Evolutionary conservation across 1,140 invertebrate genomes (phyloP).

Genomic region (Drosophila sucinea): DNA sequence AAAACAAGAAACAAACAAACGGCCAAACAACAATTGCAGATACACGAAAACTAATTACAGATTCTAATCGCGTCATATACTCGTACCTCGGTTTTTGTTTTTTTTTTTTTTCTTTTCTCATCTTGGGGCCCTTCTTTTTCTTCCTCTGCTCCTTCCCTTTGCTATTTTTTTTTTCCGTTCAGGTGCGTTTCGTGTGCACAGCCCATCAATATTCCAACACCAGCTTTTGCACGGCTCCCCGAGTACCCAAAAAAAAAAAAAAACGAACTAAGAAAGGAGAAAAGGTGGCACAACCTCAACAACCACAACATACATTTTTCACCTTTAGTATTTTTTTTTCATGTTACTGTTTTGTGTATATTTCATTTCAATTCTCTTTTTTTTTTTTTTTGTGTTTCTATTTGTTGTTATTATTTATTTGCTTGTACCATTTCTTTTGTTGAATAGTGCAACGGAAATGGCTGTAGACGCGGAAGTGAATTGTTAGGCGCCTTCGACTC

Average conservation of each 20-base stretch:
- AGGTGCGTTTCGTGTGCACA: slow-evolving; percentile 65
- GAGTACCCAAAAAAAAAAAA: not conserved
- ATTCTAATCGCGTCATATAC: slow-evolving; percentile 81
- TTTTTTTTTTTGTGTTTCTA: slow-evolving; percentile 26
- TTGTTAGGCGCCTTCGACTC: slow-evolving; percentile 69
- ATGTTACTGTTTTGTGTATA: slow-evolving; percentile 54
- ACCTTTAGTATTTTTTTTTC: slow-evolving; percentile 35
- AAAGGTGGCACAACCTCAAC: slow-evolving; percentile 1
- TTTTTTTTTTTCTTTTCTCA: slow-evolving; percentile 13
- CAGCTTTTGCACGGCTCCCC: slow-evolving; percentile 18
- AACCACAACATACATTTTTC: slow-evolving; percentile 44
- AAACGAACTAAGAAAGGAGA: not conserved
- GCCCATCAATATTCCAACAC: slow-evolving; percentile 71
- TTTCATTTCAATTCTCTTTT: slow-evolving; percentile 14
- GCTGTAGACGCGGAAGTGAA: slow-evolving; percentile 78
- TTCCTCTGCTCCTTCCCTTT: not conserved
- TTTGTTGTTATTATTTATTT: slow-evolving; percentile 61
- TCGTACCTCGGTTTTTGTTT: slow-evolving; percentile 2
- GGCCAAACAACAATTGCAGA: slow-evolving; percentile 71
- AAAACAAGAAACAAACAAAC: slow-evolving; percentile 23
- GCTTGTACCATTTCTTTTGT: slow-evolving; percentile 49
- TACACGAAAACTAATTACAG: slow-evolving; percentile 82
- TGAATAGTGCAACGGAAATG: slow-evolving; percentile 74
- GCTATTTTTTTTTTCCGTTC: slow-evolving; percentile 35
- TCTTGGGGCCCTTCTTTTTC: not conserved